Evolutionary conservation across 2,113 vertebrate genomes (phyloP).

Genomic region (Pachypanchax playfairii): DNA sequence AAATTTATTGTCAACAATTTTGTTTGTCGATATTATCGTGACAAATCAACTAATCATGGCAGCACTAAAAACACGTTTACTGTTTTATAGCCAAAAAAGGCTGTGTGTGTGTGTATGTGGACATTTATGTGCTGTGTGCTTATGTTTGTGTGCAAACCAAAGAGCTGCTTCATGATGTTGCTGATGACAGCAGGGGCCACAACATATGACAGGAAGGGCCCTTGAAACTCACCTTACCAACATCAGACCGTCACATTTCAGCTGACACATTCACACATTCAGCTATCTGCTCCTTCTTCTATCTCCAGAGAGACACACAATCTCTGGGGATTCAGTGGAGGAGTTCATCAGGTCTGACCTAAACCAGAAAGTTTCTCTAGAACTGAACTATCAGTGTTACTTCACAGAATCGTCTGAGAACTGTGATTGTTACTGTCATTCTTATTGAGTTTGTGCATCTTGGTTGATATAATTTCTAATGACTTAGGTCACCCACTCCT

Average conservation of each 20-base stretch:
- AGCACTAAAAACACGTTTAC: too few species aligned
- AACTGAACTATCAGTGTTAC: background rate
- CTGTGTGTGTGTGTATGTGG: constrained; percentile 31
- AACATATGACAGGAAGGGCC: constrained; percentile 61
- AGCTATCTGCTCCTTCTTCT: constrained; percentile 46
- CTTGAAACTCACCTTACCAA: constrained; percentile 74
- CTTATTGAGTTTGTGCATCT: background rate
- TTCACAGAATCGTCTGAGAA: background rate
- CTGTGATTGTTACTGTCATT: background rate
- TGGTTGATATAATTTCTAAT: background rate
- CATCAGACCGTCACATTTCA: constrained; percentile 69
- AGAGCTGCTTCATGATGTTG: constrained; percentile 46
- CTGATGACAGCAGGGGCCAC: constrained; percentile 60
- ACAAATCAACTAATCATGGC: too few species aligned
- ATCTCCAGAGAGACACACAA: background rate
- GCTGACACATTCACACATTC: constrained; percentile 48
- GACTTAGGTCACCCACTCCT: background rate
- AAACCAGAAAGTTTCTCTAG: background rate
- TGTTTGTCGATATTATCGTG: too few species aligned
- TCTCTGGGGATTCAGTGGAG: constrained; percentile 14
- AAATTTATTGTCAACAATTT: too few species aligned
- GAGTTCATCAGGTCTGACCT: constrained; percentile 39
- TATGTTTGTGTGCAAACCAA: constrained; percentile 29
- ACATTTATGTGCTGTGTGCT: constrained; percentile 37
- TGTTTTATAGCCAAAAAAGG: too few species aligned